phyloP scores from a whole-genome alignment of 2,888 invertebrate species.

The Trypoxylon attenuatum region DNA sequence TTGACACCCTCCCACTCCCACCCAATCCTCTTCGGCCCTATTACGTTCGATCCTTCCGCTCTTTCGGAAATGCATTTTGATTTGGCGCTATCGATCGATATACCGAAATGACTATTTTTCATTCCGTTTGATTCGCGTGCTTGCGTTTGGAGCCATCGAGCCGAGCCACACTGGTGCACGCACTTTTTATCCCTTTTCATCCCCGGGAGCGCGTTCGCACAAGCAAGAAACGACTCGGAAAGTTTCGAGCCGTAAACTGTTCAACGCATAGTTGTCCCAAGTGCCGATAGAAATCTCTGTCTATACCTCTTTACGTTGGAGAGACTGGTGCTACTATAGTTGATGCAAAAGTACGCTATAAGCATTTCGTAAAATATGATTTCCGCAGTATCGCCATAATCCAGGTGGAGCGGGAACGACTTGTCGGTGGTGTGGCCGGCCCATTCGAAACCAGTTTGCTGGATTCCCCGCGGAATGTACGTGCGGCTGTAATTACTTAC shows the following conservation, averaged over 20 bases:
- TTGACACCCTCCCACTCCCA: neutral
- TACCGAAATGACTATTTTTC: neutral
- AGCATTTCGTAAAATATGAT: slow-evolving; percentile 39
- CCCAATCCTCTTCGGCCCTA: neutral
- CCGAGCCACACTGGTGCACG: neutral
- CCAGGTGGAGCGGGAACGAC: slow-evolving; percentile 20
- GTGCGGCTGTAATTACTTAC: slow-evolving; percentile 54
- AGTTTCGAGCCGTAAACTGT: slow-evolving; percentile 24
- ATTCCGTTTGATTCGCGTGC: neutral
- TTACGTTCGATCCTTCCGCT: neutral
- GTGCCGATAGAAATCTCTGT: slow-evolving; percentile 34
- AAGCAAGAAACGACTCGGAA: slow-evolving; percentile 3
- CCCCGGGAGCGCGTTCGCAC: neutral
- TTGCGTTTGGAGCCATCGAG: neutral
- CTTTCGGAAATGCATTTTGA: neutral
- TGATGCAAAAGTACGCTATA: neutral
- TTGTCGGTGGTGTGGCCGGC: slow-evolving; percentile 14
- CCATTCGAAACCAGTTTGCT: slow-evolving; percentile 48
- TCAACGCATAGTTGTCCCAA: slow-evolving; percentile 23
- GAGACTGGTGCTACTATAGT: slow-evolving; percentile 7
- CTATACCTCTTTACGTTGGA: neutral
- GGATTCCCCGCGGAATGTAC: slow-evolving; percentile 50
- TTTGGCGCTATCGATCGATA: neutral
- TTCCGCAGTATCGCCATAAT: slow-evolving; percentile 26
- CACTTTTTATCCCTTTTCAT: slow-evolving; percentile 9